These are phyloP conservation scores for Pocillopora verrucosa DNA, from an alignment of 64 coral and sea anemone genomes.

Conservation along the genomic window DNA sequence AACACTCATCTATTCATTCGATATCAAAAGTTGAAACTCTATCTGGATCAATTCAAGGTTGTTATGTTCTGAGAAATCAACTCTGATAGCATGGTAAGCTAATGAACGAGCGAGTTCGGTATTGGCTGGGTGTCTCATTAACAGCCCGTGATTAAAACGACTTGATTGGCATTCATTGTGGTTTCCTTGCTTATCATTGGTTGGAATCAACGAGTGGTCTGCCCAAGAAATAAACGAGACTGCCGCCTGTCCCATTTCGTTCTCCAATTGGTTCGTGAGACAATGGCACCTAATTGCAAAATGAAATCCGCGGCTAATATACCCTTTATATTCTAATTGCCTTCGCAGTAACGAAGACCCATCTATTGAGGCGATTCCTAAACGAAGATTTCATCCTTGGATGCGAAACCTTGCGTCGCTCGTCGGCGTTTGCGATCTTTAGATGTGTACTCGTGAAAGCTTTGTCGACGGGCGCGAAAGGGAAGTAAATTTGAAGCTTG, in stretches of 20 bases:
- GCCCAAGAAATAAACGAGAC: constrained; percentile 50
- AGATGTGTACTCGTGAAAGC: constrained; percentile 4
- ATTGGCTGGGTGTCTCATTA: constrained; percentile 58
- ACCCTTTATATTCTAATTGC: constrained; percentile 69
- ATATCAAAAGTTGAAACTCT: background rate
- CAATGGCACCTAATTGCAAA: constrained; percentile 82
- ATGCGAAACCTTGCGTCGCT: background rate
- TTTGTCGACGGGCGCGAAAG: constrained; percentile 31
- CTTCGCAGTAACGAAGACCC: constrained; percentile 29
- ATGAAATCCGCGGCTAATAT: constrained; percentile 79
- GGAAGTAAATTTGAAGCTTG: constrained; percentile 18
- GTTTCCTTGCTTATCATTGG: constrained; percentile 38
- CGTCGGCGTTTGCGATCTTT: background rate
- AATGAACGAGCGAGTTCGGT: constrained; percentile 5
- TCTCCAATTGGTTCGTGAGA: constrained; percentile 35
- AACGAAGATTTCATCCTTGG: background rate
- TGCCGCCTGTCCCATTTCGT: constrained; percentile 35
- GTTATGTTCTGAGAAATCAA: background rate
- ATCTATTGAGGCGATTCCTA: constrained; percentile 10
- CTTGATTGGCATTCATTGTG: constrained; percentile 66
- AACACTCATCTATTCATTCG: background rate
- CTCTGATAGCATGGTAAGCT: constrained; percentile 41
- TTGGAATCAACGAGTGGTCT: constrained; percentile 45
- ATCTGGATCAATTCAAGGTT: background rate
- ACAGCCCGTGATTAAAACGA: constrained; percentile 61